Evolutionary conservation across 1,140 invertebrate genomes (phyloP).

Genomic region (Bombus soroeensis): DNA sequence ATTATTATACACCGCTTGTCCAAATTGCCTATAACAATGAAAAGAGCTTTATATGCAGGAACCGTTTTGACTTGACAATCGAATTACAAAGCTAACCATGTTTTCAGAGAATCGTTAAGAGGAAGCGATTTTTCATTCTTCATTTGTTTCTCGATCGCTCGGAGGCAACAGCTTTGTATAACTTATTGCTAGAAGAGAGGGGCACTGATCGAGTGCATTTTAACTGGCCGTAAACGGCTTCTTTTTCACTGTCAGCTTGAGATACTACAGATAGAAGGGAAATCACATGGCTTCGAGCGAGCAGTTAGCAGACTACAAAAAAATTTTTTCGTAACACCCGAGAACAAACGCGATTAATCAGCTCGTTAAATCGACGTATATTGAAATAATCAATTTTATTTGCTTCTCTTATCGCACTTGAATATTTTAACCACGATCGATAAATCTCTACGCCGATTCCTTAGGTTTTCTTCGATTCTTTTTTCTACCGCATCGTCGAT

Average conservation of each 20-base stretch:
- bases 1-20: too few relatives aligned
- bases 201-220: conserved; percentile 45
- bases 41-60: not conserved
- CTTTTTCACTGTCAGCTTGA: conserved; percentile 45
- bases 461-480: not conserved
- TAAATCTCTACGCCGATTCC: not conserved
- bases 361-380: conserved; percentile 30
- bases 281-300: conserved; percentile 12
- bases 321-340: not conserved
- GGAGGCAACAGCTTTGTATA: conserved; percentile 18
- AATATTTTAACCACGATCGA: conserved; percentile 2
- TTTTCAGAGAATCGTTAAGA: conserved; percentile 9
- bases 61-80: not conserved
- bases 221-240: conserved; percentile 43
- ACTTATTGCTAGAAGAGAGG: conserved; percentile 36
- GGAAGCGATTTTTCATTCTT: conserved; percentile 36
- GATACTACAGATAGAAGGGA: conserved; percentile 31
- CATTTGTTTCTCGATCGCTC: conserved; percentile 32
- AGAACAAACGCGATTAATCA: conserved; percentile 35
- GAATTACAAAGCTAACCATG: not conserved
- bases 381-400: conserved; percentile 38
- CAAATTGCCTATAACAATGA: not conserved
- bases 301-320: conserved; percentile 26
- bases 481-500: not conserved
- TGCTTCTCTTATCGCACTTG: not conserved